Base-by-base conservation (phyloP, 2,113 vertebrate species). In the Archocentrus centrarchus region DNA sequence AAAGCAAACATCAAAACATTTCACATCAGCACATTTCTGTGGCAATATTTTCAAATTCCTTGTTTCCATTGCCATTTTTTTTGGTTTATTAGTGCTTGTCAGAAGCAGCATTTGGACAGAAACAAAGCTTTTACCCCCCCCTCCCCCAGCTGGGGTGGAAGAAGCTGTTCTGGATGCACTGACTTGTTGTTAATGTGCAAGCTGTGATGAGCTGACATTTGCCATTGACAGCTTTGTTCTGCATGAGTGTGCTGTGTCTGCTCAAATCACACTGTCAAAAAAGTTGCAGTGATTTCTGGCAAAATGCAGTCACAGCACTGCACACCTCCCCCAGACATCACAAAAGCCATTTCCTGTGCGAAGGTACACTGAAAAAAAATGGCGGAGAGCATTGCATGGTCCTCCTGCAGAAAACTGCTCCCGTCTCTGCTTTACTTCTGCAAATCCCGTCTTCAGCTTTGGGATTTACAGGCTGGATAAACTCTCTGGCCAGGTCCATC, bases 201-300 rank as follows among this genome's bases (percentile, higher is more conserved):
- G 76, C 70, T 35, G 77, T 80, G 83, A 89, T 77, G 80, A 85
- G 83, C 83, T 82, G 86, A 86, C 86, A 76, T 86, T 83, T 86
- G 35, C 59, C 55, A 39, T 79, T 41, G 79, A 85, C 68, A 53
- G 82, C 85, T 87, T 87, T 85, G 80, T 90, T 90, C 82, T 83
- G 82, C 85, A 63, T 64, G 88, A 87, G 76, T 22, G 79, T 81
- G 59, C 64, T 3, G 64, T 47, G 79, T 63, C 76, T 81, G 79
- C 61, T 82, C 68, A 24, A 44, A 81, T 84, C 81, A 77, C n/a
- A 75, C 63, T 11, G 55, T 35, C 9, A 37, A 78, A 35, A 53
- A 70, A 77, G 47, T 60, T 35, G 14, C 4, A 4, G 61, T 86
- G 81, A 84, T 86, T 89, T 87, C 60, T 2, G 75, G 75, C 2